A percentile compares a stretch with the other conserved stretches of the same genome.
Evolutionary conservation across 2,113 vertebrate species (phyloP).

Genomic region (Ameiurus melas): DNA sequence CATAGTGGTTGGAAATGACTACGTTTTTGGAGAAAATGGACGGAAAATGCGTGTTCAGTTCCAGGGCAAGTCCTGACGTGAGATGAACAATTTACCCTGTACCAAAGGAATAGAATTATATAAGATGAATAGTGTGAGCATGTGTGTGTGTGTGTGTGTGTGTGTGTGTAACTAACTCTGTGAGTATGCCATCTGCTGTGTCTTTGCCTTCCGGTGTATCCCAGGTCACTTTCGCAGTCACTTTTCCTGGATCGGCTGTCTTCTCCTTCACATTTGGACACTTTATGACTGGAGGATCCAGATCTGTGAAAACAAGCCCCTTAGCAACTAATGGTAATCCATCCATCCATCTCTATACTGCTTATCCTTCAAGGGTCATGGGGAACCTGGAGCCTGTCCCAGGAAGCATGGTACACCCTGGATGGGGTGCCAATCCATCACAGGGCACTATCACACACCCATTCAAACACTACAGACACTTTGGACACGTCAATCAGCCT

Average conservation of each 20-base stretch:
- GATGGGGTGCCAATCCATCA: no score
- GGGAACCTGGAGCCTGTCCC: no score
- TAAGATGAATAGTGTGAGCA: not conserved
- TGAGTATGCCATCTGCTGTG: constrained; percentile 95
- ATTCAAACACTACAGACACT: no score
- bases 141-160: not conserved
- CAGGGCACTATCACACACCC: no score
- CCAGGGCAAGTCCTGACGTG: not conserved
- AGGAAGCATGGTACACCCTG: no score
- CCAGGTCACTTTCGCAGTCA: constrained; percentile 92
- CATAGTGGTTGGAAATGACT: not conserved
- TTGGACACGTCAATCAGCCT: no score
- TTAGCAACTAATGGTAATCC: not conserved
- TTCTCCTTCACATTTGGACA: constrained; percentile 93
- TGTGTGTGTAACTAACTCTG: constrained; percentile 78
- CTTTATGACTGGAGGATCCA: constrained; percentile 89
- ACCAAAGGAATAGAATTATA: not conserved
- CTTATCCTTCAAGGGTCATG: no score
- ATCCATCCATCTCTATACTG: no score
- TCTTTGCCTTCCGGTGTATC: constrained; percentile 93
- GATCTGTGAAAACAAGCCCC: constrained; percentile 68
- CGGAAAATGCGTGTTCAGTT: not conserved
- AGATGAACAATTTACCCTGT: not conserved
- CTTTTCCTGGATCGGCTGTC: constrained; percentile 87
- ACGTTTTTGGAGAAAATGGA: not conserved